Base-by-base conservation (phyloP, 2,888 invertebrate species). In the Andrena chrysosceles region DNA sequence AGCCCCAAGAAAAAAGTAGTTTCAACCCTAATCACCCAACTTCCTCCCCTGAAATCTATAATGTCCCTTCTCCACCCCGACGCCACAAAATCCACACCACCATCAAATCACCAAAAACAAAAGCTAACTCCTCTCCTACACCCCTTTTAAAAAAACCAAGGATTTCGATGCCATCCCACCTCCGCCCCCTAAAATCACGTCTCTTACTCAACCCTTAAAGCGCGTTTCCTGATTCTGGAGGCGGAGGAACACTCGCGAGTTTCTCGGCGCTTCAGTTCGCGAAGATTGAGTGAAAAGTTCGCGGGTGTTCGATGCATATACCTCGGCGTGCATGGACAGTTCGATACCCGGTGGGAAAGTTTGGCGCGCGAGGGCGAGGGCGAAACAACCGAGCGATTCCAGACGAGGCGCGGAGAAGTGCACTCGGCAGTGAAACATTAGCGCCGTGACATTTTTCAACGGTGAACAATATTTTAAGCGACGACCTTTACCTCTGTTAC, bases 401-500 rank as follows among this genome's bases (percentile, higher is more conserved):
- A 23, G 56, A 26, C 10, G 56, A 48, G 60, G 20, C 70, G 59
- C 16, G 29, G 69, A 59, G 59, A 59, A 59, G 42, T 59, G 69
- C 59, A 70, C 59, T 70, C 60, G 49, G 63, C 26, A 20, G 7
- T 54, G 26, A n/a, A 5, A 54, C 26, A 16, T 33, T 26, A 20
- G 42, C 68, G 23, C 33, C 33, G 2, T 75, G 78, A 78, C 78
- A 78, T 78, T 78, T 69, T 29, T 69, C 75, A 69, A 35, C 26
- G 31, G 0, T 20, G 29, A n/a, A 67, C 63, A 31, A 49, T 73
- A 85, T 59, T 81, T 75, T 85, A 72, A 66, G 48, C 75, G 42
- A 59, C 69, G 77, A 85, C 85, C 85, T 85, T 85, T 81, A 69
- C 67, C 60, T 31, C 13, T 13, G 29, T 26, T 26, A 23, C 16